phyloP scores from a whole-genome alignment of 2,797 vertebrate genomes.

The Syndactyla subalaris region DNA sequence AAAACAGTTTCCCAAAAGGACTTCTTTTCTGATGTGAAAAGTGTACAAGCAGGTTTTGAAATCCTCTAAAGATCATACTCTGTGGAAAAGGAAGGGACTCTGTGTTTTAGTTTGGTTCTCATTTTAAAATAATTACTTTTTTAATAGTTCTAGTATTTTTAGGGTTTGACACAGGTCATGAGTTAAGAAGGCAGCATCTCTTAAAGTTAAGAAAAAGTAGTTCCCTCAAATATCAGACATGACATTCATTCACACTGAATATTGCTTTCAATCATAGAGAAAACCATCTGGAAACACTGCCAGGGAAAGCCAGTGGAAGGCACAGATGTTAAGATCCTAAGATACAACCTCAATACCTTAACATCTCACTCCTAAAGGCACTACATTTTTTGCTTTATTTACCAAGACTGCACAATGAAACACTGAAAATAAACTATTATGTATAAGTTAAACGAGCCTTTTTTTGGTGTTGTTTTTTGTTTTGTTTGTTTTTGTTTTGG shows the following conservation, averaged over 20 bases:
- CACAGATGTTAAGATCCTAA: not conserved
- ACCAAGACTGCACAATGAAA: not conserved
- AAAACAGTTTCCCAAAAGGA: conserved; percentile 13
- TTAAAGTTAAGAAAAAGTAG: not conserved
- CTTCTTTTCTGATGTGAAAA: not conserved
- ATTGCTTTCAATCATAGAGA: not conserved
- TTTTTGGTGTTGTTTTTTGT: not conserved
- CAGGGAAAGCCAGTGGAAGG: not conserved
- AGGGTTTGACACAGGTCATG: not conserved
- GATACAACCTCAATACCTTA: not conserved
- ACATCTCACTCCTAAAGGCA: not conserved
- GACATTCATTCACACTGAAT: not conserved
- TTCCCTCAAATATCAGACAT: not conserved
- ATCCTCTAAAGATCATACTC: not conserved
- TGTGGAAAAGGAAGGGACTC: not conserved
- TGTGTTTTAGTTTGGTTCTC: not conserved
- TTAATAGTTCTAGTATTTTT: not conserved
- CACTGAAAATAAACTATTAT: not conserved
- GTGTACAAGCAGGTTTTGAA: not conserved
- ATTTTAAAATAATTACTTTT: not conserved
- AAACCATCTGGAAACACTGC: not conserved
- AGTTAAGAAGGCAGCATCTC: not conserved
- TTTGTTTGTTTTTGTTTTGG: not conserved
- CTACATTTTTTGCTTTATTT: not conserved
- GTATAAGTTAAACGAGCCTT: not conserved